These are phyloP conservation scores for Onychorhynchus coronatus DNA, from an alignment of 2,113 vertebrate genomes.

Conservation along the genomic window DNA sequence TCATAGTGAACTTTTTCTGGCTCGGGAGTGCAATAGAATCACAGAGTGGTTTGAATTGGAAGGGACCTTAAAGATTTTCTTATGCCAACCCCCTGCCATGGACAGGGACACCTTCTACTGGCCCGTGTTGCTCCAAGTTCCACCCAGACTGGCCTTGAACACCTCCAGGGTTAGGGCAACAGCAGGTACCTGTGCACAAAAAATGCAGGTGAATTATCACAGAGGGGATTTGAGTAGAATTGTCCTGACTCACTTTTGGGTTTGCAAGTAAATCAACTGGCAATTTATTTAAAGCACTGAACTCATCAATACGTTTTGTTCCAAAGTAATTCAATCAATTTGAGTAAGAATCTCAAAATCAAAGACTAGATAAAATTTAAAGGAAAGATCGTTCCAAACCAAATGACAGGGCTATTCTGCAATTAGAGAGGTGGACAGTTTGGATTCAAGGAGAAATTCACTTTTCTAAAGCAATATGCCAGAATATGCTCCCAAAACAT, in stretches of 20 bases:
- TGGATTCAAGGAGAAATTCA: background rate
- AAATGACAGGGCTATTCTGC: background rate
- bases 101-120: background rate
- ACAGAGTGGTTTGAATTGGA: background rate
- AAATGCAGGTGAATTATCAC: background rate
- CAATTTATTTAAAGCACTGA: background rate
- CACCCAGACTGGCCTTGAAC: background rate
- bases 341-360: background rate
- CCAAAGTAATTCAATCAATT: accelerated
- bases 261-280: background rate
- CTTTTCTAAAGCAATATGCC: background rate
- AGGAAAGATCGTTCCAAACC: background rate
- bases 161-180: background rate
- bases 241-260: accelerated
- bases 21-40: background rate
- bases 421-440: background rate
- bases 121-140: background rate
- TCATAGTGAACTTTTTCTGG: background rate
- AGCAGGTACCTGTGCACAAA: background rate
- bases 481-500: no score
- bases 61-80: background rate
- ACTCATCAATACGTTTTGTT: background rate
- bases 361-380: background rate
- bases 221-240: accelerated
- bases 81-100: background rate